These are phyloP conservation scores for Rambutsinella grinnellia DNA, from an alignment of 2,888 invertebrate genomes.

Conservation along the genomic window DNA sequence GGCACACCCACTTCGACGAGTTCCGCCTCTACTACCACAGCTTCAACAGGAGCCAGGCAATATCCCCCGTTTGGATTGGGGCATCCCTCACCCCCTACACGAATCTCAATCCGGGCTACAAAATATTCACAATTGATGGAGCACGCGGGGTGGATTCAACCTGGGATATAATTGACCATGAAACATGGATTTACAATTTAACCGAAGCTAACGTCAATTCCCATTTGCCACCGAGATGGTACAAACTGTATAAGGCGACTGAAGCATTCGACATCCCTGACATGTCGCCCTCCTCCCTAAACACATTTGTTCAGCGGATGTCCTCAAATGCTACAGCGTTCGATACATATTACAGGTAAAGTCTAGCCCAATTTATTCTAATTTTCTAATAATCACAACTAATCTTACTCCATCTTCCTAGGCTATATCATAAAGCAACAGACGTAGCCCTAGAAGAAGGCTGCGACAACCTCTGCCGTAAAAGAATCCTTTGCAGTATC, in stretches of 20 bases:
- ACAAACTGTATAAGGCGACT: constrained; percentile 78
- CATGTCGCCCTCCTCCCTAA: constrained; percentile 76
- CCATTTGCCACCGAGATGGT: constrained; percentile 77
- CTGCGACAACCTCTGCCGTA: constrained; percentile 72
- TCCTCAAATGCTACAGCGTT: constrained; percentile 72
- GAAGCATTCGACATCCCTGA: constrained; percentile 76
- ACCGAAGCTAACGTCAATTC: constrained; percentile 79
- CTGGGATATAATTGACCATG: constrained; percentile 72
- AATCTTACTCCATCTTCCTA: constrained; percentile 67
- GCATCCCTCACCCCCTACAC: constrained; percentile 85
- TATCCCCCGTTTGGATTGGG: constrained; percentile 69
- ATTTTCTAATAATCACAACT: too few species aligned
- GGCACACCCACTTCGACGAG: constrained; percentile 84
- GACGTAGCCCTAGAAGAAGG: constrained; percentile 70
- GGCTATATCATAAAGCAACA: constrained; percentile 73
- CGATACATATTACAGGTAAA: constrained; percentile 69
- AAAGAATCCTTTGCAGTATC: constrained; percentile 73
- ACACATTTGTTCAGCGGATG: constrained; percentile 75
- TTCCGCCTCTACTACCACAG: constrained; percentile 78
- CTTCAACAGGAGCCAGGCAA: constrained; percentile 46
- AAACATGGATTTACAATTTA: constrained; percentile 82
- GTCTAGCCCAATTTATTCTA: too few species aligned
- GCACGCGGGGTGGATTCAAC: constrained; percentile 67
- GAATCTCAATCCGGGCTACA: constrained; percentile 85
- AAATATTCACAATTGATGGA: constrained; percentile 79